A percentile compares a stretch with the other conserved stretches of the same genome.
phyloP scores from a whole-genome alignment of 64 coral and sea anemone species.

The Montipora sp. region DNA sequence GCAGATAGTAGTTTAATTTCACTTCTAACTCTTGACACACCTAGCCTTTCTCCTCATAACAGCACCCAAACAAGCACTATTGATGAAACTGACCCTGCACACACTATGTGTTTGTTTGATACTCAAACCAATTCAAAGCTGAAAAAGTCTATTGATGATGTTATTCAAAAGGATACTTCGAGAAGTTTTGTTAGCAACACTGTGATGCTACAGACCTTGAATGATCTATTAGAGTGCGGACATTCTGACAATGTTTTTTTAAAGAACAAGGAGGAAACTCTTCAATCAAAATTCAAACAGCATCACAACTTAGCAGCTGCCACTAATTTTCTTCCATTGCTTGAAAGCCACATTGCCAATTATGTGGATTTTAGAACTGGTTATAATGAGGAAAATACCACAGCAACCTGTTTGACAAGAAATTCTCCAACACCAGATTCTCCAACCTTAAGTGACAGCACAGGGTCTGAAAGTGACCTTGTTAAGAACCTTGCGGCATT shows the following conservation, averaged over 20 bases:
- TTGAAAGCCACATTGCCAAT: slow-evolving; percentile 43
- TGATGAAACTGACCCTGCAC: slow-evolving; percentile 1
- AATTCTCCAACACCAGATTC: slow-evolving; percentile 34
- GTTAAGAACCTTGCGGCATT: not conserved
- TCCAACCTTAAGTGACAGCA: not conserved
- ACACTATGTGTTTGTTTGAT: slow-evolving; percentile 23
- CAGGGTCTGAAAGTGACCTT: slow-evolving; percentile 14
- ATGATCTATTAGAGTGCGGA: not conserved
- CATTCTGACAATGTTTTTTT: not conserved
- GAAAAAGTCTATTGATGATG: not conserved
- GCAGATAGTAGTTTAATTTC: slow-evolving; percentile 10
- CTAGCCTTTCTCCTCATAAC: not conserved
- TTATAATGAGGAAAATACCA: slow-evolving; percentile 44
- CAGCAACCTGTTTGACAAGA: slow-evolving; percentile 23
- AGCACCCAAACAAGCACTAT: not conserved
- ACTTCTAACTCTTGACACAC: not conserved
- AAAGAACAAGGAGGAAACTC: not conserved
- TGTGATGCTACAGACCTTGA: slow-evolving; percentile 15
- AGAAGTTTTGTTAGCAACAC: not conserved
- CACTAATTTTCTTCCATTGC: slow-evolving; percentile 40
- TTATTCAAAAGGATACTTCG: not conserved
- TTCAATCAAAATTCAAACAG: not conserved
- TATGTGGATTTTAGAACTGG: slow-evolving; percentile 48
- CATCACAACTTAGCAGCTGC: not conserved
- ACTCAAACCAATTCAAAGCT: slow-evolving; percentile 23